These are phyloP conservation scores for Tarsius wallacei DNA, from an alignment of 2,797 vertebrate genomes.

Conservation along the genomic window DNA sequence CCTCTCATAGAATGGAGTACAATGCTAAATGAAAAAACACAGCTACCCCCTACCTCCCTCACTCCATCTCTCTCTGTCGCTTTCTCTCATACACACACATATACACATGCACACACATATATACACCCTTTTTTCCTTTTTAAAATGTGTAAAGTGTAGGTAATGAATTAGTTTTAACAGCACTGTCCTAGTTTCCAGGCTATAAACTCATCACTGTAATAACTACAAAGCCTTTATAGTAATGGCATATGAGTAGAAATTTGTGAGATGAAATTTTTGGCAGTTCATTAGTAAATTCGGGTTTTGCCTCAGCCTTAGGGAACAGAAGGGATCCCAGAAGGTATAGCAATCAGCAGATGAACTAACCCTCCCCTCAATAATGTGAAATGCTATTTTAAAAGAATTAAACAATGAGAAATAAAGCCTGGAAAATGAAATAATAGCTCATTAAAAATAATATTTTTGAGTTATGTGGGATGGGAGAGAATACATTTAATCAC, in stretches of 20 bases:
- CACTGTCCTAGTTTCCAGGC: slow-evolving; percentile 76
- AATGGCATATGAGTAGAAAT: slow-evolving; percentile 78
- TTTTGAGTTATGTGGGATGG: slow-evolving; percentile 68
- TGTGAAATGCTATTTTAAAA: slow-evolving; percentile 79
- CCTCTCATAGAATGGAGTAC: slow-evolving; percentile 64
- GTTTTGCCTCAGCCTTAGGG: slow-evolving; percentile 81
- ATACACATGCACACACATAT: not conserved
- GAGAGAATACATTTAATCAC: slow-evolving; percentile 70
- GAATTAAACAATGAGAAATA: slow-evolving; percentile 84
- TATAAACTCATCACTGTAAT: slow-evolving; percentile 65
- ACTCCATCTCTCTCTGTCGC: not conserved
- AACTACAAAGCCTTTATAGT: slow-evolving; percentile 76
- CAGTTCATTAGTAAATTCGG: slow-evolving; percentile 68
- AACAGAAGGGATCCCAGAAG: slow-evolving; percentile 80
- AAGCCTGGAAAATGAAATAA: slow-evolving; percentile 66
- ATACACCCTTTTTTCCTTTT: slow-evolving; percentile 28
- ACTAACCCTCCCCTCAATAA: slow-evolving; percentile 53
- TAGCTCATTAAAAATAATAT: slow-evolving; percentile 76
- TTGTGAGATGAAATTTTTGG: slow-evolving; percentile 80
- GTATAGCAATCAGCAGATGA: slow-evolving; percentile 68
- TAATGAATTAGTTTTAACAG: slow-evolving; percentile 76
- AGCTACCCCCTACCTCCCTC: not conserved
- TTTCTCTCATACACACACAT: not conserved
- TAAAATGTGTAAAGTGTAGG: slow-evolving; percentile 71
- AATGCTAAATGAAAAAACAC: slow-evolving; percentile 70